Percentiles rank a stretch among this genome's conserved stretches.
These are phyloP conservation scores for Colossoma macropomum DNA, from an alignment of 2,113 vertebrate genomes.

Conservation along the genomic window DNA sequence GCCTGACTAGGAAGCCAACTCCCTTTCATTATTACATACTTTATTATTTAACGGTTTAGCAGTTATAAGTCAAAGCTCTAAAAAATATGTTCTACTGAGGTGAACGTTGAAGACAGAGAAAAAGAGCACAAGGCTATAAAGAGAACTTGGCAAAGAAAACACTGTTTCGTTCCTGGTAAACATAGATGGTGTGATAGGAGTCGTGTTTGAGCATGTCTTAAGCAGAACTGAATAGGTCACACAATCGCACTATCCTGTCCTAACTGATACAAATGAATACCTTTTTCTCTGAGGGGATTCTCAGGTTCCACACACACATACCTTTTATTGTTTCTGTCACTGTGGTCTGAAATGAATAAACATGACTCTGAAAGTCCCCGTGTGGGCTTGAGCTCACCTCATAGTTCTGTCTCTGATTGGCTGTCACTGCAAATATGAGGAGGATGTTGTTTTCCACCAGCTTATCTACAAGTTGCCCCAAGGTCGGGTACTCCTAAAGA, in stretches of 20 bases:
- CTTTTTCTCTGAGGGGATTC: not conserved
- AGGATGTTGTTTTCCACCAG: slow-evolving; percentile 94
- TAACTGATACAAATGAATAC: slow-evolving; percentile 39
- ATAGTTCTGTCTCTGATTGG: slow-evolving; percentile 83
- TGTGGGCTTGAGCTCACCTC: slow-evolving; percentile 79
- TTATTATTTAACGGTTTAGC: no score
- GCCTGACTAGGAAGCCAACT: no score
- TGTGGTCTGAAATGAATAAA: slow-evolving; percentile 20
- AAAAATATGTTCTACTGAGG: not conserved
- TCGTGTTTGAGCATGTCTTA: slow-evolving; percentile 66
- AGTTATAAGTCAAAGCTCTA: not conserved
- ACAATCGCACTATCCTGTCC: slow-evolving; percentile 56
- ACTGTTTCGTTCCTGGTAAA: slow-evolving; percentile 24
- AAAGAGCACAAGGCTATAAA: slow-evolving; percentile 16
- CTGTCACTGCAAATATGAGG: slow-evolving; percentile 94
- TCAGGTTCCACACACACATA: slow-evolving; percentile 16
- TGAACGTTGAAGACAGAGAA: not conserved
- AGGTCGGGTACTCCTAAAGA: slow-evolving; percentile 92
- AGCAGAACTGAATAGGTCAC: slow-evolving; percentile 42
- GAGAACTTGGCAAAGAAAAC: not conserved
- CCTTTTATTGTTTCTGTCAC: not conserved
- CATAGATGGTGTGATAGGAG: slow-evolving; percentile 32
- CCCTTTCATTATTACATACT: no score
- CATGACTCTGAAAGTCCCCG: slow-evolving; percentile 3
- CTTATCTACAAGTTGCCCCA: slow-evolving; percentile 95